phyloP scores from a whole-genome alignment of 2,888 invertebrate species.

The Schizotus pectinicornis region DNA sequence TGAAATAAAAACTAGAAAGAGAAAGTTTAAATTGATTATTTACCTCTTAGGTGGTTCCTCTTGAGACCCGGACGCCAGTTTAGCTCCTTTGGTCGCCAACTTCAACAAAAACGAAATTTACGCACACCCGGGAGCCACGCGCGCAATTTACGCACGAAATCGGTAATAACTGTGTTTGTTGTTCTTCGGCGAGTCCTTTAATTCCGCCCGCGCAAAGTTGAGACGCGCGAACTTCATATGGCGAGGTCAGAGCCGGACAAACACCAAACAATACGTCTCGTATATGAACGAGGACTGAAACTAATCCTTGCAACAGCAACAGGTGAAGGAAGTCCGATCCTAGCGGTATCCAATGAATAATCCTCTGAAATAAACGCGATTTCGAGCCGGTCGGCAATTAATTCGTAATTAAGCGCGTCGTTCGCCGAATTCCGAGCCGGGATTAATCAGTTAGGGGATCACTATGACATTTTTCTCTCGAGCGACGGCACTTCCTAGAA shows the following conservation, averaged over 20 bases:
- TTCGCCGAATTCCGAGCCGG: neutral
- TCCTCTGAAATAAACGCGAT: constrained; percentile 19
- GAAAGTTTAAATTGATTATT: no score
- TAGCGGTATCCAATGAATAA: constrained; percentile 24
- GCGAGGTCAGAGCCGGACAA: constrained; percentile 5
- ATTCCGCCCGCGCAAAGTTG: neutral
- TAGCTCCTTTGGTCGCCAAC: no score
- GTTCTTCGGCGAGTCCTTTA: no score
- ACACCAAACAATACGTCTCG: constrained; percentile 16
- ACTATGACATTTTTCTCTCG: neutral
- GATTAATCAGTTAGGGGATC: neutral
- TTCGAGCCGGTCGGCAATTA: constrained; percentile 6
- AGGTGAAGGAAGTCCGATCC: constrained; percentile 27
- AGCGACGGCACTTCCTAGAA: neutral
- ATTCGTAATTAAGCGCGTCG: neutral
- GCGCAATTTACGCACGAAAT: no score
- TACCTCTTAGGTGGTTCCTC: no score
- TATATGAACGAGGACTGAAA: constrained; percentile 21
- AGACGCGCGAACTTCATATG: constrained; percentile 1
- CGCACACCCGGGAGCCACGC: no score
- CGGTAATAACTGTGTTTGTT: no score
- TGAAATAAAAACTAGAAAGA: no score
- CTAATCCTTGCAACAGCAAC: constrained; percentile 21
- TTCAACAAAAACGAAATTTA: no score
- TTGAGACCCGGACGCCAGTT: no score